Conservation (phyloP, 2,797 vertebrate species). For the Loriculus beryllinus region DNA sequence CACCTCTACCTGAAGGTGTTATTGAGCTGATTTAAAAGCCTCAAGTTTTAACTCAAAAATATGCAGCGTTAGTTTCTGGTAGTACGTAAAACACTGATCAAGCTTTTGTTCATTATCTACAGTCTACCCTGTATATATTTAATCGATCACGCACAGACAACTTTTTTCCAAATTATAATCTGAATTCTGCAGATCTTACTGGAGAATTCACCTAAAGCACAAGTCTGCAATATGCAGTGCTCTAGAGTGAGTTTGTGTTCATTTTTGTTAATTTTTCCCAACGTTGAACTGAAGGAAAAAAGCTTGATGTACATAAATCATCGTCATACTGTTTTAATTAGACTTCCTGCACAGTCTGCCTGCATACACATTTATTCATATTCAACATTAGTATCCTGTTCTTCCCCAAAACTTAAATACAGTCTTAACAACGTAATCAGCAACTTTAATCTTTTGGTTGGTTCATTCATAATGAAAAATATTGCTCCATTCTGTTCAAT, state of each 20-base stretch:
- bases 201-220: background rate
- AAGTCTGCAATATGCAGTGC: background rate
- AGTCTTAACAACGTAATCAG: background rate
- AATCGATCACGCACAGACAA: background rate
- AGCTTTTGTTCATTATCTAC: background rate
- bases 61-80: background rate
- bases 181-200: background rate
- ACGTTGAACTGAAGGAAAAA: background rate
- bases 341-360: background rate
- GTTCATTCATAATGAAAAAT: background rate
- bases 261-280: background rate
- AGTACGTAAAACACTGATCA: background rate
- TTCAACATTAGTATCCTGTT: background rate
- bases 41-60: background rate
- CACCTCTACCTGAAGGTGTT: background rate
- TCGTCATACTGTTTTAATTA: background rate
- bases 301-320: background rate
- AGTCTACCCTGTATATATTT: background rate
- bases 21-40: background rate
- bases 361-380: background rate
- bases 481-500: background rate
- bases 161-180: background rate
- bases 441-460: background rate
- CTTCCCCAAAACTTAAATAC: background rate
- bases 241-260: background rate